Conservation (phyloP, 2,888 invertebrate species). For the Drepanosiphum platanoidis region DNA sequence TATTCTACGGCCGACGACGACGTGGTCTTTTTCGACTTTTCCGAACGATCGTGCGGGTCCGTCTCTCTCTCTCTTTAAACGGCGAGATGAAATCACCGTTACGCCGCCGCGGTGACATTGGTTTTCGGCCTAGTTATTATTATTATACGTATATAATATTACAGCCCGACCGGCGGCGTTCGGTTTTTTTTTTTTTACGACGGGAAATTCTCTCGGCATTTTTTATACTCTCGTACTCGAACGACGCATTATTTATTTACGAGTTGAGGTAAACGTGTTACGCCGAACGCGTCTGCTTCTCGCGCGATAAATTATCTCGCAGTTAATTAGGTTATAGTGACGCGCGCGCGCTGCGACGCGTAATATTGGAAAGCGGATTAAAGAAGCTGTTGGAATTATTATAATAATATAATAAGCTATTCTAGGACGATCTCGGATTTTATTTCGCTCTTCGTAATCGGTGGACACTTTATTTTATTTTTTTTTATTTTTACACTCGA, state of each 20-base stretch:
- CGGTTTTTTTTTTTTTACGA: not conserved
- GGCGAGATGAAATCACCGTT: no score
- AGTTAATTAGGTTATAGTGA: slow-evolving; percentile 6
- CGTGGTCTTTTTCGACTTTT: not conserved
- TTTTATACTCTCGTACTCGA: no score
- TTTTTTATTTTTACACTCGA: not conserved
- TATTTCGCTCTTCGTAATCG: not conserved
- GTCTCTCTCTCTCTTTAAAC: no score
- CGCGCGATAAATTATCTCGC: not conserved
- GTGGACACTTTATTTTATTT: not conserved
- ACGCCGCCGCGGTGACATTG: no score
- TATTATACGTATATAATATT: no score
- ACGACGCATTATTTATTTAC: no score
- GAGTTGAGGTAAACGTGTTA: no score
- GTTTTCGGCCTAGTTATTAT: no score
- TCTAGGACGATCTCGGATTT: not conserved
- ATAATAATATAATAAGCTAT: not conserved
- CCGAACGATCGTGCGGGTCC: no score
- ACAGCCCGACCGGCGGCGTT: no score
- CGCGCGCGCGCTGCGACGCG: not conserved
- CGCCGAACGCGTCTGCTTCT: not conserved
- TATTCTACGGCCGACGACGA: not conserved
- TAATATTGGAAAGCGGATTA: not conserved
- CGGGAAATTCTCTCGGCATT: no score
- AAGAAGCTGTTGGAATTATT: not conserved